A percentile compares a stretch with the other conserved stretches of the same genome.
Conservation (phyloP, 2,113 vertebrate species). For the Nibea albiflora region DNA sequence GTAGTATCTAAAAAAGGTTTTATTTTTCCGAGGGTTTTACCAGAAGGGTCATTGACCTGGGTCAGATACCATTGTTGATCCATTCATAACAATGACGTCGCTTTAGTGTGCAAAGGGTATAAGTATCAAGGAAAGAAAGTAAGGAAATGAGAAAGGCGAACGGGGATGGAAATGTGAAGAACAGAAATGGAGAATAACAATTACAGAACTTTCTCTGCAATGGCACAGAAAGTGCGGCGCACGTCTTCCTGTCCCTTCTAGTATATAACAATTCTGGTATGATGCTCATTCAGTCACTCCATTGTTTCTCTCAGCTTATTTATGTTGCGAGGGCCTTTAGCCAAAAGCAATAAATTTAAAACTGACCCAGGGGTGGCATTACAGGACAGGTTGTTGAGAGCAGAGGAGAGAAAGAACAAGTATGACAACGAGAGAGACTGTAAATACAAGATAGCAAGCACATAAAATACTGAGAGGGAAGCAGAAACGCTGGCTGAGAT, state of each 20-base stretch:
- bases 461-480: conserved; percentile 32
- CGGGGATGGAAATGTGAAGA: conserved; percentile 65
- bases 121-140: conserved; percentile 65
- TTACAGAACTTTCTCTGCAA: conserved; percentile 64
- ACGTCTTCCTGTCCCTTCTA: conserved; percentile 62
- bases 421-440: conserved; percentile 58
- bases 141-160: conserved; percentile 66
- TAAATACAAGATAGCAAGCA: conserved; percentile 64
- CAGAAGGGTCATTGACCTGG: conserved; percentile 20
- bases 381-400: conserved; percentile 73
- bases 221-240: conserved; percentile 62
- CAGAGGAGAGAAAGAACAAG: conserved; percentile 44
- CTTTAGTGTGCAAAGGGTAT: conserved; percentile 29
- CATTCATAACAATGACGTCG: conserved; percentile 52
- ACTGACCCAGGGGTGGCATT: conserved; percentile 77
- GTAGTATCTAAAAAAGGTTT: neutral
- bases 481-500: conserved; percentile 12
- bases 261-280: conserved; percentile 63
- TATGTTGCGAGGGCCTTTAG: conserved; percentile 68
- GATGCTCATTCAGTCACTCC: conserved; percentile 66
- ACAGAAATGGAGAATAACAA: conserved; percentile 55
- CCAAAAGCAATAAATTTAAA: conserved; percentile 80
- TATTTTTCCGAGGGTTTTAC: conserved; percentile 1
- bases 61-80: conserved; percentile 44
- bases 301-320: conserved; percentile 79